A percentile compares a stretch with the other conserved stretches of the same genome.
Evolutionary conservation across 2,888 invertebrate species (phyloP).

Genomic region (Gortyna flavago): DNA sequence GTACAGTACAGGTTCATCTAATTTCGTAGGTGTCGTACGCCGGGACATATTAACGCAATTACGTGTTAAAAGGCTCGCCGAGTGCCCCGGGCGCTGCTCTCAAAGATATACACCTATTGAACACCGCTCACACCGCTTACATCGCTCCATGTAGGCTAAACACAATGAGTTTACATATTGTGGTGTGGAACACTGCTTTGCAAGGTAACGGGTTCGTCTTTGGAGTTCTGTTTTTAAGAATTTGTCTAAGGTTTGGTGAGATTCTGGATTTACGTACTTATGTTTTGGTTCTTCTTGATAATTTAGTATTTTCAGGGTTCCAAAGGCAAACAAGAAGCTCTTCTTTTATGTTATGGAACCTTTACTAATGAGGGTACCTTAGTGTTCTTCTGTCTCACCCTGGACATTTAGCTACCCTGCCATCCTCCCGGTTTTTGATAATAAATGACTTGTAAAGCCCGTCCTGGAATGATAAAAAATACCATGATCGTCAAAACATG

Average conservation of each 20-base stretch:
- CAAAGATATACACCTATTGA: slow-evolving; percentile 77
- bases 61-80: slow-evolving; percentile 86
- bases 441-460: not conserved
- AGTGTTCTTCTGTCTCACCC: not conserved
- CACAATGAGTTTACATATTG: slow-evolving; percentile 63
- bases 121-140: slow-evolving; percentile 50
- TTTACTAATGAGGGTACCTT: not conserved
- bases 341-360: not conserved
- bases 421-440: not conserved
- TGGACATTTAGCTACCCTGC: not conserved
- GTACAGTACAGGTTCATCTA: slow-evolving; percentile 73
- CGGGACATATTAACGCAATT: slow-evolving; percentile 87
- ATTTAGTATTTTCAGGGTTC: not conserved
- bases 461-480: not conserved
- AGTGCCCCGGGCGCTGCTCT: slow-evolving; percentile 79
- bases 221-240: slow-evolving; percentile 25
- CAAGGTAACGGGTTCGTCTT: slow-evolving; percentile 28
- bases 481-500: not conserved
- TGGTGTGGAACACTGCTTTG: slow-evolving; percentile 38
- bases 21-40: slow-evolving; percentile 84
- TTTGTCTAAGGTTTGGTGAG: slow-evolving; percentile 4
- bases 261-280: not conserved
- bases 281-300: not conserved
- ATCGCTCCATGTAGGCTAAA: slow-evolving; percentile 59
- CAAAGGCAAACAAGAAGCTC: not conserved